A percentile compares a stretch with the other conserved stretches of the same genome.
Evolutionary conservation across 2,113 vertebrate species (phyloP).

Genomic region (Siniperca chuatsi): DNA sequence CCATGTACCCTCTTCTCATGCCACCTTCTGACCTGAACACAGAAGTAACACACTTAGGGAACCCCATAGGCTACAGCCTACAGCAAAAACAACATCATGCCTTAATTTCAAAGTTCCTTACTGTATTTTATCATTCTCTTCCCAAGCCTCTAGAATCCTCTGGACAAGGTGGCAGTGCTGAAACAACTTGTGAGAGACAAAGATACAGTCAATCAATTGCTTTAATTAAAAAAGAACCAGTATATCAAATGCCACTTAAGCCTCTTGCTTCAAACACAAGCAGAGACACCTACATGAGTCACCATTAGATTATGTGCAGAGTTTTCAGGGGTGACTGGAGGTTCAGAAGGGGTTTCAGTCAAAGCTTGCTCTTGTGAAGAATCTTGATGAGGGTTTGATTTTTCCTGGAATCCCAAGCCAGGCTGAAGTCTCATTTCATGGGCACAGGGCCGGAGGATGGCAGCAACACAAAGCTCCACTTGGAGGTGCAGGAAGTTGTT

Average conservation of each 20-base stretch:
- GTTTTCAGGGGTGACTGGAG: constrained; percentile 59
- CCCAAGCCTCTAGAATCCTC: constrained; percentile 96
- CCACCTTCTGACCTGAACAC: constrained; percentile 90
- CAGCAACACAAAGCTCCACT: constrained; percentile 95
- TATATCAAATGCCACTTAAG: not conserved
- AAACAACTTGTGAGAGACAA: constrained; percentile 87
- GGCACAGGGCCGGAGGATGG: constrained; percentile 90
- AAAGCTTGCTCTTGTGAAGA: constrained; percentile 49
- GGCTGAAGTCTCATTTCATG: constrained; percentile 83
- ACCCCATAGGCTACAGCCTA: not conserved
- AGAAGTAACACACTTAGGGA: not conserved
- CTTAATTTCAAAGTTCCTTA: constrained; percentile 78
- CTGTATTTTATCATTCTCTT: constrained; percentile 96
- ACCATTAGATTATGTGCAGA: constrained; percentile 87
- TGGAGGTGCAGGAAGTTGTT: constrained; percentile 99
- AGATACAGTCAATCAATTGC: constrained; percentile 15
- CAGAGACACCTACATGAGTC: constrained; percentile 77
- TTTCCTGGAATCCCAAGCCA: constrained; percentile 70
- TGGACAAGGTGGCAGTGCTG: constrained; percentile 94
- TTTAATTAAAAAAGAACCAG: not conserved
- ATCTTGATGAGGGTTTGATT: constrained; percentile 39
- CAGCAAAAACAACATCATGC: not conserved
- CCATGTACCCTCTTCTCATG: constrained; percentile 96
- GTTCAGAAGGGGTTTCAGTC: constrained; percentile 46
- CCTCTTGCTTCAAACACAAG: constrained; percentile 17